phyloP scores from a whole-genome alignment of 2,888 invertebrate species.

The Stenchaetothrips biformis region DNA sequence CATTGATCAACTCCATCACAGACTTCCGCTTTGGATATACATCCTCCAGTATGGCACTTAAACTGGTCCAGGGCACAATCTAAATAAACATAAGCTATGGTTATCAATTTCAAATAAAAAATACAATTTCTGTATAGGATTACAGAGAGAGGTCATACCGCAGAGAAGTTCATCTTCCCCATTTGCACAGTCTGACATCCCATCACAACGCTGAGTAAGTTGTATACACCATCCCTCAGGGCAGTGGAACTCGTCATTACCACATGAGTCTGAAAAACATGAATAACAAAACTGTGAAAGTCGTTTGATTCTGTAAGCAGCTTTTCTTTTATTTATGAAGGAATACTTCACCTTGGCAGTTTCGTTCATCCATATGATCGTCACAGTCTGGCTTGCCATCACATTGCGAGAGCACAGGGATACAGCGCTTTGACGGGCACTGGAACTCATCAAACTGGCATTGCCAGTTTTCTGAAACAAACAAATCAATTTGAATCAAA shows the following conservation, averaged over 20 bases:
- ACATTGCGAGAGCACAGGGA: conserved; percentile 56
- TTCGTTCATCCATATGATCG: conserved; percentile 53
- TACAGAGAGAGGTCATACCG: conserved; percentile 40
- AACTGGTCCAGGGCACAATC: conserved; percentile 54
- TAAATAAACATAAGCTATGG: conserved; percentile 24
- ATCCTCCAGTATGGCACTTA: conserved; percentile 56
- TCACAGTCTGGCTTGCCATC: conserved; percentile 56
- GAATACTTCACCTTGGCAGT: conserved; percentile 45
- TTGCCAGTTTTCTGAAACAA: conserved; percentile 46
- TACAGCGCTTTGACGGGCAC: conserved; percentile 52
- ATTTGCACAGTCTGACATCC: conserved; percentile 52
- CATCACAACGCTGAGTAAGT: conserved; percentile 56
- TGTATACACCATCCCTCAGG: conserved; percentile 57
- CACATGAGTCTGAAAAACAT: conserved; percentile 46
- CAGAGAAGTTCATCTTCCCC: conserved; percentile 58
- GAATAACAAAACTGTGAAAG: not conserved
- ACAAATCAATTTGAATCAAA: conserved; percentile 12
- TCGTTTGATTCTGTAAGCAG: not conserved
- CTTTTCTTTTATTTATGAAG: not conserved
- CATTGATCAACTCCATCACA: conserved; percentile 60
- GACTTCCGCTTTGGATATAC: conserved; percentile 49
- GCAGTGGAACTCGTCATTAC: conserved; percentile 54
- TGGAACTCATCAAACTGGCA: conserved; percentile 55
- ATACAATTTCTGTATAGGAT: conserved; percentile 21
- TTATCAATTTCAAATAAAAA: not conserved